A percentile compares a stretch with the other conserved stretches of the same genome.
Conservation (phyloP, 2,113 vertebrate genomes). For the Misgurnus mizolepis region DNA sequence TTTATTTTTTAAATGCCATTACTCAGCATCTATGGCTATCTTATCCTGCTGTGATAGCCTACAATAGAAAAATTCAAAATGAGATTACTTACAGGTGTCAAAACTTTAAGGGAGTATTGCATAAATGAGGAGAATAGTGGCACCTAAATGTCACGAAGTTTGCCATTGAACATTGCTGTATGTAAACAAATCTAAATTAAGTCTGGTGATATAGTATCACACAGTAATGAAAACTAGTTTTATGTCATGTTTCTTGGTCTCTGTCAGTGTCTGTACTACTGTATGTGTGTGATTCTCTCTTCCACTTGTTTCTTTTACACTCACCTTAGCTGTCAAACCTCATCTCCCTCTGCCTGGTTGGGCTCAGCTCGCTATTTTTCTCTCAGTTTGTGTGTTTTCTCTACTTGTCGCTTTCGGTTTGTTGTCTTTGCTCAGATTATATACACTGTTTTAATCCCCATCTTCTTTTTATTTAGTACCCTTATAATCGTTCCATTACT, state of each 20-base stretch:
- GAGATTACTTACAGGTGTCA: too few relatives aligned
- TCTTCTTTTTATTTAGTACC: neutral
- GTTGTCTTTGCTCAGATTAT: slow-evolving; percentile 31
- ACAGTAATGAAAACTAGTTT: neutral
- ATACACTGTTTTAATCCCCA: slow-evolving; percentile 5
- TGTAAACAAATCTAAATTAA: too few relatives aligned
- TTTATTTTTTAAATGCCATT: too few relatives aligned
- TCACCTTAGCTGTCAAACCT: slow-evolving; percentile 50
- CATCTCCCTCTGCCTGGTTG: slow-evolving; percentile 37
- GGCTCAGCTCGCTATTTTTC: neutral
- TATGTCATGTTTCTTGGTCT: neutral
- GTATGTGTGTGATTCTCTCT: slow-evolving; percentile 23
- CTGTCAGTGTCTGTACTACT: slow-evolving; percentile 17
- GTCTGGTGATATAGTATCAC: too few relatives aligned
- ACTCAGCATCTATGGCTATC: too few relatives aligned
- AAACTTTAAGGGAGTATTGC: too few relatives aligned
- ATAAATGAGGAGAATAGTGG: too few relatives aligned
- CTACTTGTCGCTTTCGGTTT: slow-evolving; percentile 31
- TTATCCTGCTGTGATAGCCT: too few relatives aligned
- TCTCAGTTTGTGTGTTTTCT: slow-evolving; percentile 27
- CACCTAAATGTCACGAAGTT: too few relatives aligned
- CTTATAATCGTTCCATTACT: too few relatives aligned
- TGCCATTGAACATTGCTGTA: too few relatives aligned
- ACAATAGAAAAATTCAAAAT: too few relatives aligned
- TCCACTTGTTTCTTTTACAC: slow-evolving; percentile 41